A percentile compares a stretch with the other conserved stretches of the same genome.
These are phyloP conservation scores for Platyrinchus mystaceus DNA, from an alignment of 2,797 vertebrate genomes.

Conservation along the genomic window DNA sequence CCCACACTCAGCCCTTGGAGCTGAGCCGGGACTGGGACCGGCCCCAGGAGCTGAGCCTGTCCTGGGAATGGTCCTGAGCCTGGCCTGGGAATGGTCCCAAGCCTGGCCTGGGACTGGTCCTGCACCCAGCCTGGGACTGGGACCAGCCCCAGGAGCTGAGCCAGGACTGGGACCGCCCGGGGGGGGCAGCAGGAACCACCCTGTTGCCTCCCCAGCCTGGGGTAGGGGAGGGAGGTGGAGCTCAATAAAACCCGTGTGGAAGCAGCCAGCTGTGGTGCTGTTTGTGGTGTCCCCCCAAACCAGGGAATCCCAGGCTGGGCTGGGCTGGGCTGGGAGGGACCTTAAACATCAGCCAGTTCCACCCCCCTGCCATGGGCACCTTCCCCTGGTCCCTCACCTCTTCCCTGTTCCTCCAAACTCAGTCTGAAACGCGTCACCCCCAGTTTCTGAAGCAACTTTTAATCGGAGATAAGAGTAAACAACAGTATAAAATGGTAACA, in stretches of 20 bases:
- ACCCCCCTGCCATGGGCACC: accelerated
- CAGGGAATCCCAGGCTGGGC: neutral
- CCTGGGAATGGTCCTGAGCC: too few relatives aligned
- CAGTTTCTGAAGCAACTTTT: conserved; percentile 69
- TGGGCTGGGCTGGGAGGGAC: neutral
- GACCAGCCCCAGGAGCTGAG: neutral
- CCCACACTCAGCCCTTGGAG: too few relatives aligned
- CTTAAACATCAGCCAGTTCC: neutral
- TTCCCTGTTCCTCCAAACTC: neutral
- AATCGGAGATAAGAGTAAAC: conserved; percentile 80
- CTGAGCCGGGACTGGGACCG: neutral
- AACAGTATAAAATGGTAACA: conserved; percentile 76
- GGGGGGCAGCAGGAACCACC: too few relatives aligned
- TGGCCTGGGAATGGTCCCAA: neutral
- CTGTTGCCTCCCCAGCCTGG: too few relatives aligned
- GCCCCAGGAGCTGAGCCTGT: too few relatives aligned
- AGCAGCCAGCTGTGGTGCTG: accelerated
- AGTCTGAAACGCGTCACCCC: neutral
- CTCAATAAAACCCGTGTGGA: neutral
- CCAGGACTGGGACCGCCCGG: neutral
- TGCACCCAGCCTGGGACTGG: neutral
- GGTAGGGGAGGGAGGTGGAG: neutral
- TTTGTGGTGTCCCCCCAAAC: neutral
- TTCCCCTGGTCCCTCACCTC: neutral
- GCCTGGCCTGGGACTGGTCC: neutral